These are phyloP conservation scores for Pitangus sulphuratus DNA, from an alignment of 2,797 vertebrate species.

Conservation along the genomic window DNA sequence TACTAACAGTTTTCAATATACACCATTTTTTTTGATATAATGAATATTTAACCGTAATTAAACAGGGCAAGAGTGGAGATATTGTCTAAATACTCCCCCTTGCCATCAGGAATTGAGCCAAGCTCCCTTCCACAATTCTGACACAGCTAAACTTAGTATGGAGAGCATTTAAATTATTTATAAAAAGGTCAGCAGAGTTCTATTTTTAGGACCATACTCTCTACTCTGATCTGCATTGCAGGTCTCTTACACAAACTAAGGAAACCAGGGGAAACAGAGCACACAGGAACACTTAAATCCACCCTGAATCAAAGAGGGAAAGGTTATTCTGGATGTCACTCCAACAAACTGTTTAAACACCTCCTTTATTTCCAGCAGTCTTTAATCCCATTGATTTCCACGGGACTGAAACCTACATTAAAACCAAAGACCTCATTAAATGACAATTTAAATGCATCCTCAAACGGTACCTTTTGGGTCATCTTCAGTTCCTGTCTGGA, in stretches of 20 bases:
- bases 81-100: background rate
- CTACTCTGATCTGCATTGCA: slow-evolving; percentile 59
- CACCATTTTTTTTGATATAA: background rate
- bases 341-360: background rate
- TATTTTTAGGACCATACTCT: slow-evolving; percentile 57
- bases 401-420: background rate
- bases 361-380: background rate
- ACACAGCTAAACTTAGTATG: slow-evolving; percentile 58
- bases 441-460: background rate
- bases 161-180: slow-evolving; percentile 65
- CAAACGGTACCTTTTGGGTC: slow-evolving; percentile 87
- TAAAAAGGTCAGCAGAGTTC: slow-evolving; percentile 65
- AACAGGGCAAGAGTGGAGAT: background rate
- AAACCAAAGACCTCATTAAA: background rate
- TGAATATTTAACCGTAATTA: background rate
- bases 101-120: background rate
- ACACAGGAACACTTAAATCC: background rate
- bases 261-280: slow-evolving; percentile 8
- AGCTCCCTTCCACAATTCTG: background rate
- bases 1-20: background rate
- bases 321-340: background rate
- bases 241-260: slow-evolving; percentile 18
- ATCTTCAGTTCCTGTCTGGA: slow-evolving; percentile 89
- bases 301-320: background rate
- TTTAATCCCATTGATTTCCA: background rate